Percentiles rank a stretch among this genome's conserved stretches.
Conservation (phyloP, 1,140 invertebrate genomes). For the Asobara japonica region DNA sequence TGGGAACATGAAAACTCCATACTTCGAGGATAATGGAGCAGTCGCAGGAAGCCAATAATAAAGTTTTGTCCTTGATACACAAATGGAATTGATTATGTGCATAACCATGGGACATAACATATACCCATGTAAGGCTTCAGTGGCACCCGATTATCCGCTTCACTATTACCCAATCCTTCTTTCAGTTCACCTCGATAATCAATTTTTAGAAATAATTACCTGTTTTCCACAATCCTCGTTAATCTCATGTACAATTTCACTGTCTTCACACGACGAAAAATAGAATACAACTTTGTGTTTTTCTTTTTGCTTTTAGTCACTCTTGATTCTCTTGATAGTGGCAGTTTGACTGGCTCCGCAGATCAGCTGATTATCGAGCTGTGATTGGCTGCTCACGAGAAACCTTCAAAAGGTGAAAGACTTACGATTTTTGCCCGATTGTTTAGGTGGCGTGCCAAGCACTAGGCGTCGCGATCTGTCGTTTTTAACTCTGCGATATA, state of each 20-base stretch:
- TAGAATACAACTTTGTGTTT: neutral
- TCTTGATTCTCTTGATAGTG: neutral
- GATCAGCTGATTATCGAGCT: neutral
- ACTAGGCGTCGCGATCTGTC: neutral
- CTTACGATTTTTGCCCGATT: neutral
- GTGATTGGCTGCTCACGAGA: neutral
- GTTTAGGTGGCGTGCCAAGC: neutral
- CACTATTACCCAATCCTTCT: neutral
- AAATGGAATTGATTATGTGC: constrained; percentile 11
- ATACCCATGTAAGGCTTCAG: constrained; percentile 8
- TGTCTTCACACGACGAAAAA: too few relatives aligned
- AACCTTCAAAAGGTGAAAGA: neutral
- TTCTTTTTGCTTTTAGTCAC: too few relatives aligned
- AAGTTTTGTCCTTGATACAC: constrained; percentile 12
- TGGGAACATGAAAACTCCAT: neutral
- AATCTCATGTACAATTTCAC: neutral
- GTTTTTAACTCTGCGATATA: too few relatives aligned
- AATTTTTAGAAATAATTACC: neutral
- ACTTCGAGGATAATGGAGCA: neutral
- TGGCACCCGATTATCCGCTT: neutral
- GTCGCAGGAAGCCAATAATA: constrained; percentile 7
- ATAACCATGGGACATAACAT: constrained; percentile 6
- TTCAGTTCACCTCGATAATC: neutral
- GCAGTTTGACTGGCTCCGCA: neutral
- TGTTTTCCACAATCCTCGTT: neutral